Percentiles rank a stretch among this genome's conserved stretches.
These are phyloP conservation scores for Brachionus rubens DNA, from an alignment of 1,140 invertebrate genomes.

Conservation along the genomic window DNA sequence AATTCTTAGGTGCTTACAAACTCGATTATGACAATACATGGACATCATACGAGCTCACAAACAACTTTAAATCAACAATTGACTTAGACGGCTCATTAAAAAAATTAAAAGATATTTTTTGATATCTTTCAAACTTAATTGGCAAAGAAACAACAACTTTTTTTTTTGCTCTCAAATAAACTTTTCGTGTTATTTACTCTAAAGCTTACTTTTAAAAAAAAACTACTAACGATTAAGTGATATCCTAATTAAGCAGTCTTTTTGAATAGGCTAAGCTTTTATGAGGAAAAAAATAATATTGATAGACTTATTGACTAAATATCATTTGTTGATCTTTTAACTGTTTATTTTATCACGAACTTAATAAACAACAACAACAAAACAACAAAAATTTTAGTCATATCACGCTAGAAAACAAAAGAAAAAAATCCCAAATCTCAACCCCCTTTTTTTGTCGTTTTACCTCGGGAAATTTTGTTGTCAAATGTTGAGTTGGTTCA, in stretches of 20 bases:
- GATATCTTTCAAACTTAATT: background rate
- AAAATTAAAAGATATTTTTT: slow-evolving; percentile 10
- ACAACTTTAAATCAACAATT: background rate
- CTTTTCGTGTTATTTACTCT: background rate
- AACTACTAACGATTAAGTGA: background rate
- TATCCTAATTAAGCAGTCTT: slow-evolving; percentile 20
- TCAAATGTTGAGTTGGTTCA: slow-evolving; percentile 21
- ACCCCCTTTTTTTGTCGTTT: background rate
- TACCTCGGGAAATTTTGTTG: too few species aligned
- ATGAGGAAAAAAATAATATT: too few species aligned
- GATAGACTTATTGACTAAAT: slow-evolving; percentile 2
- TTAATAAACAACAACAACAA: too few species aligned
- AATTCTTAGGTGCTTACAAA: background rate
- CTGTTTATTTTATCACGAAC: slow-evolving; percentile 37
- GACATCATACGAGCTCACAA: background rate
- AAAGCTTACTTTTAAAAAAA: background rate
- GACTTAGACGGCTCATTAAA: background rate
- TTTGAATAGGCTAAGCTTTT: background rate
- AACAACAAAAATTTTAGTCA: too few species aligned
- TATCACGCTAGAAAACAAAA: too few species aligned
- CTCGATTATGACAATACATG: slow-evolving; percentile 12
- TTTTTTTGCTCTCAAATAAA: slow-evolving; percentile 24
- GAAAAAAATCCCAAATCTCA: background rate
- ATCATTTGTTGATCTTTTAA: slow-evolving; percentile 33
- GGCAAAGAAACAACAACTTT: too few species aligned